Percentiles rank a stretch among this genome's conserved stretches.
Conservation (phyloP, 1,140 invertebrate species). For the Coelopa frigida region DNA sequence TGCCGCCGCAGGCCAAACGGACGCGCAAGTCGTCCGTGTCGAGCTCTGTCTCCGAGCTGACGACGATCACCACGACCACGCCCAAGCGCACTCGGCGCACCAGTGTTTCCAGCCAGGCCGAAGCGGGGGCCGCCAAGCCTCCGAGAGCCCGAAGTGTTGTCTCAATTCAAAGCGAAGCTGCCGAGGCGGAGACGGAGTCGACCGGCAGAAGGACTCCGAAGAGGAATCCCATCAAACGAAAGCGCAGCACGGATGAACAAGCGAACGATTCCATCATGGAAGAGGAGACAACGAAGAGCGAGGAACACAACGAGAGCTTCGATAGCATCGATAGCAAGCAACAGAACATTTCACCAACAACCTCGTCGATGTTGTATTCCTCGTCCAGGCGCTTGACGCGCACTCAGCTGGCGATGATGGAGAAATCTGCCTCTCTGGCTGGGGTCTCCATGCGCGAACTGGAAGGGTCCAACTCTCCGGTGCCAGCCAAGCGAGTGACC, state of each 20-base stretch:
- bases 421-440: slow-evolving; percentile 11
- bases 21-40: slow-evolving; percentile 10
- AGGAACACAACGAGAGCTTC: not conserved
- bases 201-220: no score
- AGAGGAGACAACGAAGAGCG: not conserved
- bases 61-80: slow-evolving; percentile 2
- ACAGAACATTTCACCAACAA: slow-evolving; percentile 5
- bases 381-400: slow-evolving; percentile 16
- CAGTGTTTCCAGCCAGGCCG: slow-evolving; percentile 3
- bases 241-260: no score
- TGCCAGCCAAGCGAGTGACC: not conserved
- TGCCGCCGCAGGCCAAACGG: slow-evolving; percentile 7
- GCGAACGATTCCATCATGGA: no score
- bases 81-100: slow-evolving; percentile 4
- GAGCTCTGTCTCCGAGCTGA: slow-evolving; percentile 7
- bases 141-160: not conserved
- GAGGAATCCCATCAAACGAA: no score
- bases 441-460: not conserved
- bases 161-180: not conserved
- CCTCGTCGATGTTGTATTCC: not conserved
- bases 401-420: slow-evolving; percentile 15
- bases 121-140: not conserved
- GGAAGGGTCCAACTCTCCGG: not conserved
- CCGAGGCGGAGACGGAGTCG: no score
- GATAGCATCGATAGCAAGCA: not conserved